phyloP scores from a whole-genome alignment of 2,113 vertebrate genomes.

The Poeciliopsis prolifica region DNA sequence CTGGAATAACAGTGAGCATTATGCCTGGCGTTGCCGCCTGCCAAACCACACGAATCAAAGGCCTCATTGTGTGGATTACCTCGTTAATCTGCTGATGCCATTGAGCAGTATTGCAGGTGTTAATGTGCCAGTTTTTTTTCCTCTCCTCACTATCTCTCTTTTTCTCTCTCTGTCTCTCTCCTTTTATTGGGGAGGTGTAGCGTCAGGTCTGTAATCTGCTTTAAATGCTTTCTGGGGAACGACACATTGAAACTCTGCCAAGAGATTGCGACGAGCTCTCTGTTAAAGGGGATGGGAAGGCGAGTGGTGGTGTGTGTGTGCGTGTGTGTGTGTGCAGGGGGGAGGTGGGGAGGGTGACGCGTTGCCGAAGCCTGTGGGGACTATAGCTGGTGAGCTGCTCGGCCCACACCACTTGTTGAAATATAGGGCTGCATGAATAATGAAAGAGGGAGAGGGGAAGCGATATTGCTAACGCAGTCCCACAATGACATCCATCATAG shows the following conservation, averaged over 20 bases:
- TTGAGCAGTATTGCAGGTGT: conserved; percentile 78
- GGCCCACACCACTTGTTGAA: conserved; percentile 74
- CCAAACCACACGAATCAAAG: conserved; percentile 79
- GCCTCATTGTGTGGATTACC: conserved; percentile 81
- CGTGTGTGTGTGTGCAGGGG: too few species aligned
- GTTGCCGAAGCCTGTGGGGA: conserved; percentile 55
- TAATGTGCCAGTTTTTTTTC: conserved; percentile 73
- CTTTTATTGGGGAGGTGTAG: conserved; percentile 74
- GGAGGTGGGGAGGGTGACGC: not conserved
- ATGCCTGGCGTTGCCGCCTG: conserved; percentile 70
- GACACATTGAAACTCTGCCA: conserved; percentile 71
- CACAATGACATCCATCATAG: conserved; percentile 68
- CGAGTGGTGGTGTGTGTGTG: too few species aligned
- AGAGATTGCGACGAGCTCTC: conserved; percentile 62
- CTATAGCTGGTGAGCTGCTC: conserved; percentile 50
- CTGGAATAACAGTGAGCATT: conserved; percentile 74
- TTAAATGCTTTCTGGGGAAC: conserved; percentile 80
- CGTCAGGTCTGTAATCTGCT: conserved; percentile 76
- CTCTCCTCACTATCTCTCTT: not conserved
- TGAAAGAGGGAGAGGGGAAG: conserved; percentile 64
- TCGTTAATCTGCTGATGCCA: conserved; percentile 81
- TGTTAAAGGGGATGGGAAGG: conserved; percentile 43
- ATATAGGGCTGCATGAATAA: conserved; percentile 72
- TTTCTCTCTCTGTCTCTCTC: conserved; percentile 31
- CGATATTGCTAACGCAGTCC: conserved; percentile 64